These are phyloP conservation scores for Crocidura indochinensis DNA, from an alignment of 2,797 vertebrate genomes.

Conservation along the genomic window DNA sequence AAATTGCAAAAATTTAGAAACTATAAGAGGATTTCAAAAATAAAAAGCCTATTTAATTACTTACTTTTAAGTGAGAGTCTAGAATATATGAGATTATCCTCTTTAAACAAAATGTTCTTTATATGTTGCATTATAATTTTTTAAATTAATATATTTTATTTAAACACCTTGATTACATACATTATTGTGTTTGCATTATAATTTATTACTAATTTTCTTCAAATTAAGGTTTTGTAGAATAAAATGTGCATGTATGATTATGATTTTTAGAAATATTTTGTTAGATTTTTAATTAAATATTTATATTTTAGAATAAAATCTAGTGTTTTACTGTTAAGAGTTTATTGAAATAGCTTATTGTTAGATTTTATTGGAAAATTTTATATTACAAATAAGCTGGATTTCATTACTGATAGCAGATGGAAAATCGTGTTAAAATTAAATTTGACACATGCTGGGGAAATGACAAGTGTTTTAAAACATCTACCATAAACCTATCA, in stretches of 20 bases:
- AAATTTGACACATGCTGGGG: background rate
- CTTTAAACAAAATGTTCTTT: background rate
- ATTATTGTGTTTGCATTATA: too few species aligned
- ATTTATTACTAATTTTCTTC: too few species aligned
- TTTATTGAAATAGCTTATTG: slow-evolving; percentile 19
- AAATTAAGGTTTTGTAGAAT: too few species aligned
- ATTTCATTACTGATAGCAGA: background rate
- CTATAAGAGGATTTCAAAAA: too few species aligned
- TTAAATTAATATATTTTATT: too few species aligned
- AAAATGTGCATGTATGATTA: too few species aligned
- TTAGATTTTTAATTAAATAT: too few species aligned
- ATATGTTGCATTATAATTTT: background rate
- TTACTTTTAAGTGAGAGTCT: background rate
- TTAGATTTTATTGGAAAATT: slow-evolving; percentile 41
- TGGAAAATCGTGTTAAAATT: slow-evolving; percentile 41
- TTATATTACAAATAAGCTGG: slow-evolving; percentile 8
- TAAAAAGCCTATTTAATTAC: slow-evolving; percentile 21
- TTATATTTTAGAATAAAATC: slow-evolving; percentile 39
- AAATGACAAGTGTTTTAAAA: slow-evolving; percentile 8
- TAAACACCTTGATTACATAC: too few species aligned
- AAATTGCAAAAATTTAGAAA: slow-evolving; percentile 35
- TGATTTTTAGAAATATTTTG: too few species aligned
- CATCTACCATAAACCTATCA: background rate
- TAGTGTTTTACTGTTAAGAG: slow-evolving; percentile 29
- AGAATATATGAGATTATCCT: background rate